These are phyloP conservation scores for Scaptomyza caliginosa DNA, from an alignment of 2,888 invertebrate species.

Conservation along the genomic window DNA sequence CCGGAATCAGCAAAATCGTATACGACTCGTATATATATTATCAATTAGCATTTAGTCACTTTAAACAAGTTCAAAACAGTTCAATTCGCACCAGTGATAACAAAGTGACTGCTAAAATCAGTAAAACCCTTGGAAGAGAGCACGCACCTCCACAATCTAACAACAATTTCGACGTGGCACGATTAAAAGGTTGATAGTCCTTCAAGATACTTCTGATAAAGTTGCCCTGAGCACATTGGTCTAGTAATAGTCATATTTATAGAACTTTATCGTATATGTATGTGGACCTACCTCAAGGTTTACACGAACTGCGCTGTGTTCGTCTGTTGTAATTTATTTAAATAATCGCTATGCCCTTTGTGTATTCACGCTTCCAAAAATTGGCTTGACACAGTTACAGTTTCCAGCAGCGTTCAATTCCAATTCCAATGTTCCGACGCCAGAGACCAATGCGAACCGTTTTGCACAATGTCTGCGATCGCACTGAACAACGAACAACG, in stretches of 20 bases:
- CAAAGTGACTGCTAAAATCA: conserved; percentile 16
- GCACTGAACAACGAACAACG: conserved; percentile 50
- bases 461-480: conserved; percentile 75
- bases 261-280: neutral
- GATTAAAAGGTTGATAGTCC: conserved; percentile 18
- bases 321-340: conserved; percentile 2
- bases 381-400: conserved; percentile 52
- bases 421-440: conserved; percentile 15
- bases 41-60: conserved; percentile 62
- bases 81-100: conserved; percentile 53
- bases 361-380: conserved; percentile 36
- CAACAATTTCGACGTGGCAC: conserved; percentile 34
- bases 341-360: conserved; percentile 35
- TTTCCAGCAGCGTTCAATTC: conserved; percentile 27
- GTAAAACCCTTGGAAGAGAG: conserved; percentile 2
- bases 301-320: neutral
- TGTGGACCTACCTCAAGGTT: conserved; percentile 53
- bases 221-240: conserved; percentile 7
- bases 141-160: conserved; percentile 48
- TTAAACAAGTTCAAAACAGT: conserved; percentile 62
- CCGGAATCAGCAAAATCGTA: neutral
- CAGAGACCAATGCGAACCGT: conserved; percentile 49
- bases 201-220: neutral
- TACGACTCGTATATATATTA: conserved; percentile 55
- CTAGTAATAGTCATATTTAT: neutral